Evolutionary conservation across 1,140 invertebrate genomes (phyloP).

Genomic region (Notospermus geniculatus): DNA sequence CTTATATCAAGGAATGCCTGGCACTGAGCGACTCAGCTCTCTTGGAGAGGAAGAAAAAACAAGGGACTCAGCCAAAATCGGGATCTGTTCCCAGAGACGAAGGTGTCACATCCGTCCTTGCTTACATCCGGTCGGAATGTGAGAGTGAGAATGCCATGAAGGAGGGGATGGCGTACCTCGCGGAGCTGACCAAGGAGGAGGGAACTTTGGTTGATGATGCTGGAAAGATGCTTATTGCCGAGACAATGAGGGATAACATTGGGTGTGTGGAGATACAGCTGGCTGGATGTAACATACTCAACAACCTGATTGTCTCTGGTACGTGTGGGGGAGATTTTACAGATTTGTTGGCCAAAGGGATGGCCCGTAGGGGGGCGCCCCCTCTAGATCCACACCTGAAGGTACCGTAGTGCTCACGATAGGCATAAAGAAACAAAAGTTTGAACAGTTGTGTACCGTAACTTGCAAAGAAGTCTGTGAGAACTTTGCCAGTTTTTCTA

Average conservation of each 20-base stretch:
- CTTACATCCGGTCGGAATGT: slow-evolving; percentile 36
- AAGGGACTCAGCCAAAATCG: slow-evolving; percentile 19
- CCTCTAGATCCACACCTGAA: too few relatives aligned
- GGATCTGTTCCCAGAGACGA: slow-evolving; percentile 33
- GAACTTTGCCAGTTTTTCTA: too few relatives aligned
- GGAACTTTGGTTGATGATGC: slow-evolving; percentile 8
- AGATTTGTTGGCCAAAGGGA: neutral
- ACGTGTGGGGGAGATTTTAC: slow-evolving; percentile 10
- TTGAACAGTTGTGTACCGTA: too few relatives aligned
- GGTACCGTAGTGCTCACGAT: too few relatives aligned
- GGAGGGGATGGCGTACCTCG: slow-evolving; percentile 36
- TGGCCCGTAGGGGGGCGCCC: too few relatives aligned
- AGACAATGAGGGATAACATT: slow-evolving; percentile 42
- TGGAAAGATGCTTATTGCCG: slow-evolving; percentile 36
- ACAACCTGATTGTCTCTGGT: slow-evolving; percentile 40
- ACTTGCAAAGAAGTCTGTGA: too few relatives aligned
- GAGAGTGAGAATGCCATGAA: slow-evolving; percentile 40
- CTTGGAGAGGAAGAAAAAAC: slow-evolving; percentile 38
- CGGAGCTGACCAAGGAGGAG: slow-evolving; percentile 32
- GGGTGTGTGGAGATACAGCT: slow-evolving; percentile 36
- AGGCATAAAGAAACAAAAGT: too few relatives aligned
- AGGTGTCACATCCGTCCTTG: slow-evolving; percentile 28
- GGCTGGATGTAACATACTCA: slow-evolving; percentile 41
- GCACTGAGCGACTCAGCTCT: slow-evolving; percentile 36
- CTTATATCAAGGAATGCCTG: slow-evolving; percentile 38